These are phyloP conservation scores for Ammodytes dubius DNA, from an alignment of 2,113 vertebrate species.

Conservation along the genomic window DNA sequence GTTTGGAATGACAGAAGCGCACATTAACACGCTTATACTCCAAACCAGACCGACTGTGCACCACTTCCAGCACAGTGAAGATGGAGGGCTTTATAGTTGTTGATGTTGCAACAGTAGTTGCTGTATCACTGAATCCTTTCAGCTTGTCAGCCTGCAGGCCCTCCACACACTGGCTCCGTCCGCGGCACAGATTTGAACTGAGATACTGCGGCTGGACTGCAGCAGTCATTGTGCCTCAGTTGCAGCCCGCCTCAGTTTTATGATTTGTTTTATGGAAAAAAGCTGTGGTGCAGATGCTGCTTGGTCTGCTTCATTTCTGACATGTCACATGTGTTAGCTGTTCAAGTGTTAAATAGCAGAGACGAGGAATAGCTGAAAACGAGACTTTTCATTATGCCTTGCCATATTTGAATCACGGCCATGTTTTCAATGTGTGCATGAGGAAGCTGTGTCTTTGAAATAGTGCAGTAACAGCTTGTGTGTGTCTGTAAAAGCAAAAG, in stretches of 20 bases:
- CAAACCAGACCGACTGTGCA: neutral
- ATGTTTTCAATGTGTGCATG: neutral
- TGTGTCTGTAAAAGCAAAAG: conserved; percentile 21
- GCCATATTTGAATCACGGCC: neutral
- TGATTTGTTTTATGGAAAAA: conserved; percentile 32
- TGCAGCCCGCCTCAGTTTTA: conserved; percentile 23
- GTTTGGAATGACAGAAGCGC: conserved; percentile 57
- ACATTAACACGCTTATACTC: neutral
- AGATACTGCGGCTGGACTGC: conserved; percentile 61
- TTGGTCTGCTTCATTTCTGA: conserved; percentile 22
- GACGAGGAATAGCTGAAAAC: neutral
- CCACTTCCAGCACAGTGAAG: neutral
- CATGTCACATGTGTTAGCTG: neutral
- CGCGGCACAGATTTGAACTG: conserved; percentile 30
- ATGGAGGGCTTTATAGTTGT: conserved; percentile 33
- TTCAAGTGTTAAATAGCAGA: neutral
- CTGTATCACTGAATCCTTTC: conserved; percentile 54
- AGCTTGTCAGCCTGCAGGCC: conserved; percentile 35
- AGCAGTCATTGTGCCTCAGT: conserved; percentile 38
- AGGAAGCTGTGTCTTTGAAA: conserved; percentile 5
- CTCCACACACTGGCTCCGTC: conserved; percentile 38
- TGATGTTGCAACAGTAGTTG: conserved; percentile 31
- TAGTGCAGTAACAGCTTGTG: conserved; percentile 23
- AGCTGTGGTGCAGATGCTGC: conserved; percentile 12
- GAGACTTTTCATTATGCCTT: neutral